A percentile compares a stretch with the other conserved stretches of the same genome.
Conservation (phyloP, 2,797 vertebrate genomes). For the Onychomys arenicola region DNA sequence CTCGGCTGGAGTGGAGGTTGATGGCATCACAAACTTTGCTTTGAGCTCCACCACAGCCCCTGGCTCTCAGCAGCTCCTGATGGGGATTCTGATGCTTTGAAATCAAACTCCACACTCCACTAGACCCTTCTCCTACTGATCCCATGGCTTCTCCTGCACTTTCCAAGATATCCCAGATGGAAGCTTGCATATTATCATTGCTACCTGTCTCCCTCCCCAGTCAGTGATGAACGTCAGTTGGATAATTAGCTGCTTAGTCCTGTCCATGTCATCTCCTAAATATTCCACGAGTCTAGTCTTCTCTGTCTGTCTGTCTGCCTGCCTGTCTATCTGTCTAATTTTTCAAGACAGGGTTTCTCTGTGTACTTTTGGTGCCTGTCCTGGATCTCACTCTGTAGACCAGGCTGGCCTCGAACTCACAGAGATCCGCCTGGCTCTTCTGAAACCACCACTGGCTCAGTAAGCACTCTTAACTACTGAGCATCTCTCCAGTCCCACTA, state of each 20-base stretch:
- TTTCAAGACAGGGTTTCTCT: too few species aligned
- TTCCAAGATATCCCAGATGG: slow-evolving; percentile 28
- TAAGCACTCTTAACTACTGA: too few species aligned
- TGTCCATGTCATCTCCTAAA: background rate
- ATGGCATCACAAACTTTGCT: background rate
- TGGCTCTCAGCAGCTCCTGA: background rate
- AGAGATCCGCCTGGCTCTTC: background rate
- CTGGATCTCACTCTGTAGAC: background rate
- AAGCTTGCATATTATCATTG: background rate
- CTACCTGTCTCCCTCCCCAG: background rate
- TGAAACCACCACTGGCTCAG: too few species aligned
- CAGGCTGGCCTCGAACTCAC: background rate
- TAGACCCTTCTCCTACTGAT: background rate
- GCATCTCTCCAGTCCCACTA: background rate
- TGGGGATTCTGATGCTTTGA: background rate
- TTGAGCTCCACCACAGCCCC: slow-evolving; percentile 15
- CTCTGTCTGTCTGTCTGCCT: too few species aligned
- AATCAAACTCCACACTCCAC: background rate
- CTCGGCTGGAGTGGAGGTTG: background rate
- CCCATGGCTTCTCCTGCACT: background rate
- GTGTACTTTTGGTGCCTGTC: too few species aligned
- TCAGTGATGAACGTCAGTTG: background rate
- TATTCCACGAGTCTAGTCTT: background rate
- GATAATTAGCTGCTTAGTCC: background rate
- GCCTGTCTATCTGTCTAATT: too few species aligned